These are phyloP conservation scores for Abrostola triplasia DNA, from an alignment of 2,888 invertebrate genomes.

Conservation along the genomic window DNA sequence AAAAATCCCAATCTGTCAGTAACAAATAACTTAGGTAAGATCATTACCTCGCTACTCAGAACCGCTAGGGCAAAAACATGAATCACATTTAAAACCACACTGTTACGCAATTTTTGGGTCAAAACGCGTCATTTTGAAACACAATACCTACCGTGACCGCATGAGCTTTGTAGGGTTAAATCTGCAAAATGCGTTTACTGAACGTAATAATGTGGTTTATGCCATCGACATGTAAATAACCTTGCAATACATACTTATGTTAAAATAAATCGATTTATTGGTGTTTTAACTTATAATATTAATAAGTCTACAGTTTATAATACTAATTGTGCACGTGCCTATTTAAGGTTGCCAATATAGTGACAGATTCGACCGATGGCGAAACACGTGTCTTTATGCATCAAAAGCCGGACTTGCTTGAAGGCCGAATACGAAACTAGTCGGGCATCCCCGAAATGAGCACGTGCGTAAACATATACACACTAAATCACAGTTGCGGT, in stretches of 20 bases:
- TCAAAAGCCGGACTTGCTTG: too few species aligned
- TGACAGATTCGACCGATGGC: too few species aligned
- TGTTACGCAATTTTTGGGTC: constrained; percentile 53
- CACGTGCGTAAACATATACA: too few species aligned
- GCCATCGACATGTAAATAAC: constrained; percentile 30
- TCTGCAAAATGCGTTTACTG: constrained; percentile 41
- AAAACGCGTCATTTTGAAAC: constrained; percentile 54
- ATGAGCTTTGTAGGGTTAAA: constrained; percentile 47
- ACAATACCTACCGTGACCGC: constrained; percentile 50
- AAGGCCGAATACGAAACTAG: too few species aligned
- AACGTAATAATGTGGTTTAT: constrained; percentile 41
- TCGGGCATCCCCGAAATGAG: too few species aligned
- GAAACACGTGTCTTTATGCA: too few species aligned
- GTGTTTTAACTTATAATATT: not conserved
- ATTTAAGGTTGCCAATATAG: too few species aligned
- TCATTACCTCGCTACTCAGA: constrained; percentile 37
- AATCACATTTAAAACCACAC: constrained; percentile 53
- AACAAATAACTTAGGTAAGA: constrained; percentile 32
- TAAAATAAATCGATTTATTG: not conserved
- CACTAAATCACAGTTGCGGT: too few species aligned
- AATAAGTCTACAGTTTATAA: too few species aligned
- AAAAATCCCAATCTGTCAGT: constrained; percentile 32
- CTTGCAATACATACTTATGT: not conserved
- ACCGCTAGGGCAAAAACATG: constrained; percentile 46
- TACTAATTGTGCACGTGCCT: too few species aligned